phyloP scores from a whole-genome alignment of 1,140 invertebrate species.

The Ooceraea biroi region DNA sequence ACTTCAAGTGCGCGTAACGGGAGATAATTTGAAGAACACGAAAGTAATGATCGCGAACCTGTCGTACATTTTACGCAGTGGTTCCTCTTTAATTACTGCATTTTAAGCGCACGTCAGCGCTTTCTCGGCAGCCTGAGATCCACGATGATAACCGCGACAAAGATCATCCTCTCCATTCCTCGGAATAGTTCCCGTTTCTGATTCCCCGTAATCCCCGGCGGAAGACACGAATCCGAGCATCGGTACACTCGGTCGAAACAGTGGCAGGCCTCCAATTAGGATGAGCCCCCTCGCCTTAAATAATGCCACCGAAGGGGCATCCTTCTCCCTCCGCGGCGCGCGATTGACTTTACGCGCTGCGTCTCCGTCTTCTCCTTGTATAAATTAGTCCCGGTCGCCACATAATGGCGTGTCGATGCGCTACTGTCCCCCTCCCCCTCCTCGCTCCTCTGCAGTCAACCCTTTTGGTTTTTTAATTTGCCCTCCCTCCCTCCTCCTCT shows the following conservation, averaged over 20 bases:
- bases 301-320: conserved; percentile 74
- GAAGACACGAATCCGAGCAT: conserved; percentile 83
- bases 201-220: conserved; percentile 68
- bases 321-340: conserved; percentile 57
- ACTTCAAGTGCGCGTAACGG: too few species aligned
- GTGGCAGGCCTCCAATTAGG: conserved; percentile 86
- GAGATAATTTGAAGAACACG: too few species aligned
- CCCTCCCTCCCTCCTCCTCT: conserved; percentile 67
- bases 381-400: conserved; percentile 86
- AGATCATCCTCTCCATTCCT: conserved; percentile 1
- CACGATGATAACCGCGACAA: not conserved
- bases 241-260: conserved; percentile 81
- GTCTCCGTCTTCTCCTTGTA: conserved; percentile 84
- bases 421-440: conserved; percentile 83
- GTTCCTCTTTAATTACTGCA: too few species aligned
- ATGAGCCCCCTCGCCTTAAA: conserved; percentile 78
- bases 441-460: conserved; percentile 36
- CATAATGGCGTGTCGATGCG: conserved; percentile 87
- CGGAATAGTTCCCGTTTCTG: conserved; percentile 27
- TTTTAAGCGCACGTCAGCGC: too few species aligned
- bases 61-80: too few species aligned
- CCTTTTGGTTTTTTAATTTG: conserved; percentile 53
- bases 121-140: not conserved
- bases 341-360: conserved; percentile 81
- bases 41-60: too few species aligned